Evolutionary conservation across 2,113 vertebrate genomes (phyloP).

Genomic region (Melanerpes aurifrons): DNA sequence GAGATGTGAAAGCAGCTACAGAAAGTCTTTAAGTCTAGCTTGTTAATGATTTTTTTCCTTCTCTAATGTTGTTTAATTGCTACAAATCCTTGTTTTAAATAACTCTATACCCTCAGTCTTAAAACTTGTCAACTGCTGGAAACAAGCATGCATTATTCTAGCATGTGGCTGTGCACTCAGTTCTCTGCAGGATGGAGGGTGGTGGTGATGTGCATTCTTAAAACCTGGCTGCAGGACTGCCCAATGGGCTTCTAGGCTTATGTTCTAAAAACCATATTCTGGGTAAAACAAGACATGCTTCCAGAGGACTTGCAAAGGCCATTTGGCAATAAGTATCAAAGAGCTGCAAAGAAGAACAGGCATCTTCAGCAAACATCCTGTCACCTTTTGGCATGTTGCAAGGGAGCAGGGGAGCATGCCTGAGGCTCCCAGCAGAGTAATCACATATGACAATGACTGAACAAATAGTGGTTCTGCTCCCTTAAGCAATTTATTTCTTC

Average conservation of each 20-base stretch:
- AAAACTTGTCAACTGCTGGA: not conserved
- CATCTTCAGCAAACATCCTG: not conserved
- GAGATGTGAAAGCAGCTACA: not conserved
- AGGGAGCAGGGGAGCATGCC: not conserved
- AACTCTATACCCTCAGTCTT: not conserved
- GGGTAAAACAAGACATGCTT: not conserved
- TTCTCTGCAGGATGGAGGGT: not conserved
- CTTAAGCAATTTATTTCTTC: not conserved
- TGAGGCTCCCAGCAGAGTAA: not conserved
- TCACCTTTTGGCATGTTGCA: not conserved
- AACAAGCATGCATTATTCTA: not conserved
- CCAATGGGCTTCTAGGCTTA: not conserved
- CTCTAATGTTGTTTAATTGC: not conserved
- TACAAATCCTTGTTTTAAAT: not conserved
- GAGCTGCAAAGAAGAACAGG: not conserved
- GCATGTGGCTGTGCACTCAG: not conserved
- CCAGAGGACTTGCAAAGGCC: not conserved
- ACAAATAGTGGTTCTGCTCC: not conserved
- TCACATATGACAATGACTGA: not conserved
- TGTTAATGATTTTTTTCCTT: not conserved
- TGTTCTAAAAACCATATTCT: fast-evolving
- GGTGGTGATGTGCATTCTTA: not conserved
- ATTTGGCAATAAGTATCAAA: not conserved
- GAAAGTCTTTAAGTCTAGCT: not conserved
- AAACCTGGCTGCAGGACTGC: not conserved